phyloP scores from a whole-genome alignment of 1,140 invertebrate genomes.

The Sweltsa coloradensis region DNA sequence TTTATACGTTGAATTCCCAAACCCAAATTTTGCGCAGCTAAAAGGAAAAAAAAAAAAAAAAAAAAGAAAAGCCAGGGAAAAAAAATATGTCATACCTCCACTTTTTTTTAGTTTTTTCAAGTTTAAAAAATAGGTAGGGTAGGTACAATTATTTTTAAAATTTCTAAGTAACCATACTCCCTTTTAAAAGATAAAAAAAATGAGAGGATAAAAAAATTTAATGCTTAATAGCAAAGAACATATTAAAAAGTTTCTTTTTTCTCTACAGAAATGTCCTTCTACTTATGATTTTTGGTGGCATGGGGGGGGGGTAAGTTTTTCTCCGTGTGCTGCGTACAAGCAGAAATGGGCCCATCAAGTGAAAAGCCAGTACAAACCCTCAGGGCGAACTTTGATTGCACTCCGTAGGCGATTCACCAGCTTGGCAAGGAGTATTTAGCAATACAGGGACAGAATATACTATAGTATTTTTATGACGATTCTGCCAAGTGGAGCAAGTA shows the following conservation, averaged over 20 bases:
- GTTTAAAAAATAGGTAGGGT: too few relatives aligned
- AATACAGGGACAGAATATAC: neutral
- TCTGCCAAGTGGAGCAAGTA: too few relatives aligned
- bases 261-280: slow-evolving; percentile 47
- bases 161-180: neutral
- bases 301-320: slow-evolving; percentile 45
- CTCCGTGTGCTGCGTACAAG: slow-evolving; percentile 44
- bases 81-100: too few relatives aligned
- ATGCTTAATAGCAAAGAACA: slow-evolving; percentile 2
- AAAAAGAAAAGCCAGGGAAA: too few relatives aligned
- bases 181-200: neutral
- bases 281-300: slow-evolving; percentile 40
- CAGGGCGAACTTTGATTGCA: slow-evolving; percentile 53
- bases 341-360: slow-evolving; percentile 51
- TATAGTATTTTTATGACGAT: too few relatives aligned
- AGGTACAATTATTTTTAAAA: too few relatives aligned
- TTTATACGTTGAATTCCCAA: too few relatives aligned
- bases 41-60: too few relatives aligned
- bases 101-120: too few relatives aligned
- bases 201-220: neutral
- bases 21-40: too few relatives aligned
- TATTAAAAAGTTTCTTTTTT: slow-evolving; percentile 6
- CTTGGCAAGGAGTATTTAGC: neutral
- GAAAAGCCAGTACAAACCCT: slow-evolving; percentile 53
- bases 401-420: slow-evolving; percentile 25